Evolutionary conservation across 30 jellyfish, hydroid and myxozoan genomes (phyloP), one percentile per base, ranked within the genome.

Genomic region (Turritopsis dohrnii): DNA sequence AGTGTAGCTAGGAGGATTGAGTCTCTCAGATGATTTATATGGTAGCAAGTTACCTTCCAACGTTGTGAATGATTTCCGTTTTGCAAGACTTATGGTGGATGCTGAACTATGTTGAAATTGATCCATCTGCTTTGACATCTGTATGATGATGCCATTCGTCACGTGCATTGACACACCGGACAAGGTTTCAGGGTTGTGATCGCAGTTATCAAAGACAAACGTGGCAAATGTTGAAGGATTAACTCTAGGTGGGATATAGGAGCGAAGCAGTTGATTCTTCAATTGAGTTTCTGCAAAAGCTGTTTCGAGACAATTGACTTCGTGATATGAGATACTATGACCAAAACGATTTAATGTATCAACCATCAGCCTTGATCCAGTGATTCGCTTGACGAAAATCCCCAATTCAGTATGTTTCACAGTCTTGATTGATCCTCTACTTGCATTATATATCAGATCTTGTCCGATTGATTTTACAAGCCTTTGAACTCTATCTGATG

Each of bases 61-160:
- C 30, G 77, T 22, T 26, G 7, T 69, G 77, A 69, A 16, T 21
- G 77, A 69, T 69, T 26, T 69, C 30, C 5, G 8, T 5, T 3
- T 41, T 41, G 60, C 60, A 41, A 41, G 60, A 41, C 60, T 41
- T 41, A 41, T 13, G 60, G 60, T 41, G 60, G 60, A 41, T 41
- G 5, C 60, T 41, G 13, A 41, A 41, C 60, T 41, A 41, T 41
- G 5, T 41, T 41, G 60, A 41, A 41, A 3, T 41, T 41, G 60
- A 41, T 3, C 60, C 60, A 13, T 41, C 60, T 41, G 60, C 9
- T 41, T 41, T 41, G 60, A 41, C 60, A 41, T 1, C 0, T 23
- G 88, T 0, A 81, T 65, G 71, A 81, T 8, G 1, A 81, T 81
- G 31, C 88, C 88, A 53, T 81, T 81, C 1, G 88, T 81, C 1